Evolutionary conservation across 2,113 vertebrate species (phyloP).

Genomic region (Lasiurus borealis): DNA sequence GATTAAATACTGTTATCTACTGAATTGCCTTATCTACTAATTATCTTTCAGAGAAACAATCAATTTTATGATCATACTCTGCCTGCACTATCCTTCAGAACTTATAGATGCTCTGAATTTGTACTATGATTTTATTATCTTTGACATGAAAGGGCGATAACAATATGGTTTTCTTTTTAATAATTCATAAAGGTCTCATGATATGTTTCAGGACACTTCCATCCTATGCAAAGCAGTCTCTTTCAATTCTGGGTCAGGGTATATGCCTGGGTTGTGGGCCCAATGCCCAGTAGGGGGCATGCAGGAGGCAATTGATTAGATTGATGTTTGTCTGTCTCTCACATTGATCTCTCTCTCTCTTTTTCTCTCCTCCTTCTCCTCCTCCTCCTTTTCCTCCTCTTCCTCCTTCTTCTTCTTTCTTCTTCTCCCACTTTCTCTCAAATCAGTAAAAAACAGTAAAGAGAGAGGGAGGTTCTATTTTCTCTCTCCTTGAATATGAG

Average conservation of each 20-base stretch:
- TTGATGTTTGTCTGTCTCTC: neutral
- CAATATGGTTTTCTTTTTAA: conserved; percentile 57
- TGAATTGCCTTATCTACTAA: conserved; percentile 16
- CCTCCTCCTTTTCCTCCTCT: too few species aligned
- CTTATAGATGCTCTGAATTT: conserved; percentile 46
- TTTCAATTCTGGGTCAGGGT: neutral
- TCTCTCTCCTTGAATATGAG: neutral
- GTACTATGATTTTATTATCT: conserved; percentile 36
- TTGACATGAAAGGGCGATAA: conserved; percentile 45
- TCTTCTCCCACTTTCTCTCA: too few species aligned
- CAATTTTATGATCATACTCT: conserved; percentile 57
- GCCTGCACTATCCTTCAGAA: neutral
- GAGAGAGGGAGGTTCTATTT: neutral
- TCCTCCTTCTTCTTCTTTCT: too few species aligned
- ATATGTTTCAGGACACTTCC: conserved; percentile 33
- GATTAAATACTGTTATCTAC: conserved; percentile 41
- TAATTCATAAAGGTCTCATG: conserved; percentile 61
- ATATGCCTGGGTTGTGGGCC: neutral
- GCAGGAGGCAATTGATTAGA: neutral
- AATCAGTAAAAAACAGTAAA: neutral
- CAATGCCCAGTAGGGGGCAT: neutral
- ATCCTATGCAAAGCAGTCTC: neutral
- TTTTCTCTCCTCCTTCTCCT: neutral
- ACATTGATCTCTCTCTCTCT: neutral
- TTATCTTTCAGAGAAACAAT: conserved; percentile 65